Conservation (phyloP, 2,113 vertebrate genomes). For the Chloropsis hardwickii region DNA sequence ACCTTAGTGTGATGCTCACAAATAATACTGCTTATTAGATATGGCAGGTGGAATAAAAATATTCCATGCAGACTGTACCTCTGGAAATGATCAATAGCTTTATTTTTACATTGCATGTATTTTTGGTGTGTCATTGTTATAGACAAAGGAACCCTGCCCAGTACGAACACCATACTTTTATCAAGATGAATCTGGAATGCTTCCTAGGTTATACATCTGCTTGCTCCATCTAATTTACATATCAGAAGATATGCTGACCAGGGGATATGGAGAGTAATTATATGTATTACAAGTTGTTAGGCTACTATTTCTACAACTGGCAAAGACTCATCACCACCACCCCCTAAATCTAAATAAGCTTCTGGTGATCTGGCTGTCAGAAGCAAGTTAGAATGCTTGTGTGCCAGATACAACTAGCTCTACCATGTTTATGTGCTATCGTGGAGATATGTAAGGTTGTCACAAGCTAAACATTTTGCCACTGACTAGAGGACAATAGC, state of each 20-base stretch:
- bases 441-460: not conserved
- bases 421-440: not conserved
- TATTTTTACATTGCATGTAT: slow-evolving; percentile 47
- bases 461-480: slow-evolving; percentile 22
- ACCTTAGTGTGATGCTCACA: not conserved
- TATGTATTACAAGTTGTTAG: slow-evolving; percentile 69
- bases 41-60: not conserved
- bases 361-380: slow-evolving; percentile 62
- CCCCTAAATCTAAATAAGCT: slow-evolving; percentile 65
- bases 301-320: slow-evolving; percentile 68
- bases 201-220: slow-evolving; percentile 72
- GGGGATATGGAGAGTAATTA: slow-evolving; percentile 67
- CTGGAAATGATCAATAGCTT: slow-evolving; percentile 40
- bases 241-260: slow-evolving; percentile 70
- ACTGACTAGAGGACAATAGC: not conserved
- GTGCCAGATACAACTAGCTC: slow-evolving; percentile 41
- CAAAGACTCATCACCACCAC: slow-evolving; percentile 64
- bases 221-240: slow-evolving; percentile 67
- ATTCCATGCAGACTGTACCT: not conserved
- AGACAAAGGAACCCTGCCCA: slow-evolving; percentile 52
- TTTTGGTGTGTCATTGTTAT: slow-evolving; percentile 44
- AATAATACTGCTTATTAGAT: not conserved
- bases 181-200: slow-evolving; percentile 67
- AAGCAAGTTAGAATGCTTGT: slow-evolving; percentile 31
- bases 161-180: slow-evolving; percentile 66